Base-by-base conservation (phyloP, 2,113 vertebrate genomes). In the Cebidichthys violaceus region DNA sequence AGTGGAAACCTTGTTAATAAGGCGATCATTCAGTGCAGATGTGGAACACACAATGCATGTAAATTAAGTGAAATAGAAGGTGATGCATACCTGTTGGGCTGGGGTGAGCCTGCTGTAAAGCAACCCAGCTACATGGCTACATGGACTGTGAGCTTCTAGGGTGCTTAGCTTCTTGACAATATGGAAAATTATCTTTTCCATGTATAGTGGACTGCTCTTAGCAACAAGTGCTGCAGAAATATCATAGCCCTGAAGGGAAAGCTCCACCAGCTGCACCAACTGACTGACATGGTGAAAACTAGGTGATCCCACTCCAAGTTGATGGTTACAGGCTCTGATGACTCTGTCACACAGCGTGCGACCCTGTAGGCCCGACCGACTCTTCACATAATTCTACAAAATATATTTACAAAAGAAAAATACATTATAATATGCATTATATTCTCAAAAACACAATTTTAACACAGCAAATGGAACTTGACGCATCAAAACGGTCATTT, bases 161-260 rank as follows among this genome's bases (percentile, higher is more conserved):
- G 87, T 18, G 0, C 90, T 92, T 0, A 94, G 24, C 37, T 96
- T 97, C 59, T 95, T 94, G 18, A 98, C 80, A 24, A 98, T 93
- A 45, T 98, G 96, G 82, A 96, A 97, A 4, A 98, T 84, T 22
- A 99, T 97, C 72, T 97, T 97, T 90, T 98, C 98, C 90, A 98
- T 93, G 89, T 99, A 99, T 5, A 98, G 93, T 0, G 94, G 93
- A 1, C 80, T 83, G 2, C 89, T 89, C 35, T 94, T 94, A 1
- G 84, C 66, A 4, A 86, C 43, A 0, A 90, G 74, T 1, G 89
- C 87, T 2, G 90, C 35, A 4, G 91, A 88, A 0, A 70, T 9
- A 0, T 96, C 85, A 76, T 96, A 99, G 33, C 95, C 96, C 33
- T 50, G 39, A 54, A 96, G 92, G 3, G 96, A 95, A 1, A 95